Conservation (phyloP, 2,888 invertebrate genomes). For the Cancer borealis region DNA sequence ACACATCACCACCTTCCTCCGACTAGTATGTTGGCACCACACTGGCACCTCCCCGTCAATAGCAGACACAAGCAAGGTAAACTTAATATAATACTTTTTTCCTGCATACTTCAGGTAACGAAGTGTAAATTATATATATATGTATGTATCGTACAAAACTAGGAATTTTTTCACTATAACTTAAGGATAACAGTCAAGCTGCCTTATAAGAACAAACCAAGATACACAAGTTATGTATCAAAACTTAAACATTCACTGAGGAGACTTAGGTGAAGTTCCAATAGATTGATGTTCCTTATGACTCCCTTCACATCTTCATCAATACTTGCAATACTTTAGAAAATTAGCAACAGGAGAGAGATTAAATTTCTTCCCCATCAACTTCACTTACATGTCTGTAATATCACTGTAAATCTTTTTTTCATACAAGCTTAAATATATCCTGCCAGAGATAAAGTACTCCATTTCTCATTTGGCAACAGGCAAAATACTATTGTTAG, state of each 20-base stretch:
- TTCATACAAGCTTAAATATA: slow-evolving; percentile 26
- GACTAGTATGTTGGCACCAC: background rate
- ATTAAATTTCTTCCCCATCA: slow-evolving; percentile 29
- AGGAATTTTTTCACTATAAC: too few species aligned
- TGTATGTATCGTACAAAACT: background rate
- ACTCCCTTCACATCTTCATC: background rate
- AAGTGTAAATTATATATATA: too few species aligned
- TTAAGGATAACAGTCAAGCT: background rate
- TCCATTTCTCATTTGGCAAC: slow-evolving; percentile 34
- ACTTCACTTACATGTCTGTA: slow-evolving; percentile 25
- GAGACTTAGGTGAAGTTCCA: background rate
- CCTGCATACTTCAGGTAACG: background rate
- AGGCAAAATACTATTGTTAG: background rate
- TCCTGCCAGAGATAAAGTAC: slow-evolving; percentile 21
- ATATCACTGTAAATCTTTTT: slow-evolving; percentile 29
- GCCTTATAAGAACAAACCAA: background rate
- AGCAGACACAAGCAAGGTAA: background rate
- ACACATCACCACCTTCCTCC: background rate
- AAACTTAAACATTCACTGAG: background rate
- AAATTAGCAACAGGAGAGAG: slow-evolving; percentile 7
- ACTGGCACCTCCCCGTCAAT: background rate
- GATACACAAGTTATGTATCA: background rate
- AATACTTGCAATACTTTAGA: background rate
- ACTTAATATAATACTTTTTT: background rate
- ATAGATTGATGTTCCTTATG: background rate